phyloP scores from a whole-genome alignment of 2,888 invertebrate genomes.

The Falcaria lacertinaria region DNA sequence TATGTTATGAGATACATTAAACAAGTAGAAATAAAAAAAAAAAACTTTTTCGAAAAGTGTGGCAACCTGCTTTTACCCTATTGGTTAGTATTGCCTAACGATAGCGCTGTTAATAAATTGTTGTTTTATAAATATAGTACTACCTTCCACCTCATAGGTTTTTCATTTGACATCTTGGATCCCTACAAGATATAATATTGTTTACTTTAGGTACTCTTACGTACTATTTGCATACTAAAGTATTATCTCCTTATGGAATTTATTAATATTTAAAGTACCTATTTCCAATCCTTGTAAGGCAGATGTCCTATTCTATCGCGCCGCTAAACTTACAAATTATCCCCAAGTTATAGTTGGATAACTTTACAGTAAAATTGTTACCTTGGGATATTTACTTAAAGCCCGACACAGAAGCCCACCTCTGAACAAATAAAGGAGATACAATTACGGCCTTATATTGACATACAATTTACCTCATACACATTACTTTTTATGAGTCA shows the following conservation, averaged over 20 bases:
- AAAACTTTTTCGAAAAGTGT: no score
- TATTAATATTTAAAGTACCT: neutral
- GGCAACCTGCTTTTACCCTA: no score
- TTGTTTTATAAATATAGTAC: no score
- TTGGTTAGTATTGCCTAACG: no score
- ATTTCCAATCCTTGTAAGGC: neutral
- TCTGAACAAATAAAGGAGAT: neutral
- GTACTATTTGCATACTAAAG: neutral
- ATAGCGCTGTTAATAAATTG: no score
- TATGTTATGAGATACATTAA: no score
- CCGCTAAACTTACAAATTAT: neutral
- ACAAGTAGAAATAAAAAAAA: no score
- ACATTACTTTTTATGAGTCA: conserved; percentile 1
- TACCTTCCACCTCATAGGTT: no score
- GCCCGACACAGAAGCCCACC: neutral
- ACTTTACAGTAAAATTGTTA: neutral
- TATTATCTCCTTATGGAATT: neutral
- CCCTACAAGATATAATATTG: no score
- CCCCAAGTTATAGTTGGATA: neutral
- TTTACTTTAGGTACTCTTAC: no score
- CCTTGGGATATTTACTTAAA: neutral
- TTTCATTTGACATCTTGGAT: no score
- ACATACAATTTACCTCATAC: neutral
- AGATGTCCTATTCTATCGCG: neutral
- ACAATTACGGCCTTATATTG: neutral